Base-by-base conservation (phyloP, 2,888 invertebrate genomes). In the Phyto melanocephala region DNA sequence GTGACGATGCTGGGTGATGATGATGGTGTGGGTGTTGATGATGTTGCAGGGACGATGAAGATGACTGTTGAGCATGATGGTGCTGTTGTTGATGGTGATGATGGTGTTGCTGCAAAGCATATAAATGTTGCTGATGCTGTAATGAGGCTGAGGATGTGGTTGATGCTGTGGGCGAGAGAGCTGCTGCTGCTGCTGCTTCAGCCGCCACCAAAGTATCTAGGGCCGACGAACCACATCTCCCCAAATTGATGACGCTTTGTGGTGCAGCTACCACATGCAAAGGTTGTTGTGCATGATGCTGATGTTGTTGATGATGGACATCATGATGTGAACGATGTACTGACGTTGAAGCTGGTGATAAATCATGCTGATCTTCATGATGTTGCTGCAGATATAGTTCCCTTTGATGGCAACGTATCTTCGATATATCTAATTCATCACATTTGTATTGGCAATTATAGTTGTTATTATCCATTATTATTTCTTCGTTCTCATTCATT, bases 391-490 rank as follows among this genome's bases (percentile, higher is more conserved):
- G 81, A 70, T 83, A 84, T 45, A 87, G 84, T 71, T 87, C 88
- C 78, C 88, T 87, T 11, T 88, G 89, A 72, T 85, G 88, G 72
- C 88, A 89, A 81, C 89, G 88, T 68, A 90, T 88, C 74, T 90
- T 87, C 1, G 88, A 86, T 88, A 89, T 87, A 67, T 89, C 88
- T 58, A 88, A 84, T 85, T 89, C 88, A 85, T 90, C 89, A 86
- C 87, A 88, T 85, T 90, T 90, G 83, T 89, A 89, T 67, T 89
- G 89, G 84, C 90, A 90, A 80, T 87, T 88, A 77, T 88, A 89
- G 68, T 45, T 80, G 42, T 84, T 87, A 74, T 83, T 84, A 37
- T 88, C 88, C 78, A 88, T 82, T 35, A 79, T 54, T 8, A 79
- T 76, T 40, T 79, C 82, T 63, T 8, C 87, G 84, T 56, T 13